Evolutionary conservation across 1,140 invertebrate genomes (phyloP).

Genomic region (Brachionus rotundiformis): DNA sequence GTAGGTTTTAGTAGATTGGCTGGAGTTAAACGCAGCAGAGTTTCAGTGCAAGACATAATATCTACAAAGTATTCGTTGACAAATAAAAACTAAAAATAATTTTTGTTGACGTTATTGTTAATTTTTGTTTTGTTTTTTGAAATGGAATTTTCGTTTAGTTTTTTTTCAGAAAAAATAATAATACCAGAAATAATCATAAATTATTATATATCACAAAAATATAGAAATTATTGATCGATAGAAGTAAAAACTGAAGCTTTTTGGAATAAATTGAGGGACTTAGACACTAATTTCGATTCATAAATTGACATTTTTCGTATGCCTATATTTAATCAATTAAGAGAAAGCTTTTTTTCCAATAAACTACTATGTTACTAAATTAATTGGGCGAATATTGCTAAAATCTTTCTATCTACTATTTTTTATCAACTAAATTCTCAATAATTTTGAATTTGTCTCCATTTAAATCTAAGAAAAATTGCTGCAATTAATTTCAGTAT

Average conservation of each 20-base stretch:
- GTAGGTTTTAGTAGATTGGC: not conserved
- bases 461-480: not conserved
- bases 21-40: not conserved
- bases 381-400: not conserved
- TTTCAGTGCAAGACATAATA: not conserved
- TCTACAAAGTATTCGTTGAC: not conserved
- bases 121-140: slow-evolving; percentile 15
- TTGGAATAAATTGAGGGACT: not conserved
- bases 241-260: slow-evolving; percentile 11
- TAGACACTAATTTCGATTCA: not conserved
- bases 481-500: slow-evolving; percentile 11
- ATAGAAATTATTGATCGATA: slow-evolving; percentile 23
- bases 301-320: slow-evolving; percentile 38
- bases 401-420: too few relatives aligned
- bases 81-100: not conserved
- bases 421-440: not conserved
- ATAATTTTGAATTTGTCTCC: not conserved
- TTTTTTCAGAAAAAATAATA: slow-evolving; percentile 8
- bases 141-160: slow-evolving; percentile 32
- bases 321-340: not conserved
- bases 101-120: slow-evolving; percentile 29
- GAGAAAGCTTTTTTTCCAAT: slow-evolving; percentile 15
- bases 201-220: slow-evolving; percentile 30
- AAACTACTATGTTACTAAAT: not conserved
- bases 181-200: slow-evolving; percentile 26